A percentile compares a stretch with the other conserved stretches of the same genome.
phyloP scores from a whole-genome alignment of 2,797 vertebrate species.

The Mormyrus hasselquistii region DNA sequence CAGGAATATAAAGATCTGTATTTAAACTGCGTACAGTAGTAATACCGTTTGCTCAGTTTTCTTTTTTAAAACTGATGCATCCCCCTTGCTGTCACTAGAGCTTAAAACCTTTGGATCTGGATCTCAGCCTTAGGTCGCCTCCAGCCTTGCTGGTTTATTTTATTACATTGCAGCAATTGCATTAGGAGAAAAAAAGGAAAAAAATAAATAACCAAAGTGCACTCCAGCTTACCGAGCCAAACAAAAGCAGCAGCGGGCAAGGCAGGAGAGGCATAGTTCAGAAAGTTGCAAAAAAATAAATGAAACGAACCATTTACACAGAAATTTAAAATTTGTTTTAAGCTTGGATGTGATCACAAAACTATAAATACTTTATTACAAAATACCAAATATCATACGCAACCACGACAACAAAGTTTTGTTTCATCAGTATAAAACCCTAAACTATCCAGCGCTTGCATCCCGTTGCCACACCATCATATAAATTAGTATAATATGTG shows the following conservation, averaged over 20 bases:
- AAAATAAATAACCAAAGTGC: neutral
- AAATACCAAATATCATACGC: neutral
- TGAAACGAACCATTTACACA: neutral
- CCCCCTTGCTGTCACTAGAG: neutral
- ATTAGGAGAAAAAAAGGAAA: neutral
- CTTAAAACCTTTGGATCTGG: neutral
- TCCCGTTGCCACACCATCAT: neutral
- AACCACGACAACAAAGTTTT: neutral
- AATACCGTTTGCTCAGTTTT: neutral
- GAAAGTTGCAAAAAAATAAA: neutral
- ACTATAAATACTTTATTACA: neutral
- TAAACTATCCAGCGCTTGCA: too few relatives aligned
- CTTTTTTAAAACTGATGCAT: neutral
- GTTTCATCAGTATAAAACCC: neutral
- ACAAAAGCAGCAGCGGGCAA: neutral
- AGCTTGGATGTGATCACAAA: neutral
- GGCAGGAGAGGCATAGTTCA: neutral
- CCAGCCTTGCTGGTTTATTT: neutral
- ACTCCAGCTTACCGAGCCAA: neutral
- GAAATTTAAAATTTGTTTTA: neutral
- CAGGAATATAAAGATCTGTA: neutral
- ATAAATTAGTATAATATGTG: neutral
- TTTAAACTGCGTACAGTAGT: neutral
- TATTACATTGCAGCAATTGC: neutral
- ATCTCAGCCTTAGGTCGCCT: neutral